Conservation (phyloP, 2,888 invertebrate species). For the Melieria crassipennis region DNA sequence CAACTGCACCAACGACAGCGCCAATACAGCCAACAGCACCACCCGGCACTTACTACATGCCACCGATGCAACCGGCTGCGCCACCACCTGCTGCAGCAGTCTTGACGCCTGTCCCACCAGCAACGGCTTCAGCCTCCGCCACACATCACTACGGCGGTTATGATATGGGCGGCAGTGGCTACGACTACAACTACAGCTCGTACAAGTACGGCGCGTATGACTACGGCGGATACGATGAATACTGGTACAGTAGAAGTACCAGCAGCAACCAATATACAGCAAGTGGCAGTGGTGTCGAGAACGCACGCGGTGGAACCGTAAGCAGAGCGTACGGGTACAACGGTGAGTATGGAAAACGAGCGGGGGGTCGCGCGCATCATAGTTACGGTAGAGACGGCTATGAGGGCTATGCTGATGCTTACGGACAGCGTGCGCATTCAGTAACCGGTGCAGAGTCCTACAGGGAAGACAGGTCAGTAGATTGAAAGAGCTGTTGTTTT, state of each 20-base stretch:
- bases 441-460: not conserved
- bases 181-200: not conserved
- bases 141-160: conserved; percentile 17
- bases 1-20: conserved; percentile 20
- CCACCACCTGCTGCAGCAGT: not conserved
- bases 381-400: not conserved
- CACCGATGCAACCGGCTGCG: conserved; percentile 5
- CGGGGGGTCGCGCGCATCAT: not conserved
- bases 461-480: not conserved
- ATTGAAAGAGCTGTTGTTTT: not conserved
- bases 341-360: not conserved
- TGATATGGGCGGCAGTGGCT: not conserved
- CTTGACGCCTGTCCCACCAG: conserved; percentile 35
- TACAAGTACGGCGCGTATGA: conserved; percentile 25
- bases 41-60: not conserved
- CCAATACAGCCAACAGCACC: conserved; percentile 22
- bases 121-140: conserved; percentile 21
- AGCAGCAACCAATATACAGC: no score
- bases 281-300: no score
- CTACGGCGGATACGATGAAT: conserved; percentile 5
- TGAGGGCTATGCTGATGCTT: not conserved
- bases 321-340: not conserved
- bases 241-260: not conserved
- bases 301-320: no score
- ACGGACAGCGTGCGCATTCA: not conserved